Evolutionary conservation across 2,888 invertebrate genomes (phyloP).

Genomic region (Aspidiotus rigidus): DNA sequence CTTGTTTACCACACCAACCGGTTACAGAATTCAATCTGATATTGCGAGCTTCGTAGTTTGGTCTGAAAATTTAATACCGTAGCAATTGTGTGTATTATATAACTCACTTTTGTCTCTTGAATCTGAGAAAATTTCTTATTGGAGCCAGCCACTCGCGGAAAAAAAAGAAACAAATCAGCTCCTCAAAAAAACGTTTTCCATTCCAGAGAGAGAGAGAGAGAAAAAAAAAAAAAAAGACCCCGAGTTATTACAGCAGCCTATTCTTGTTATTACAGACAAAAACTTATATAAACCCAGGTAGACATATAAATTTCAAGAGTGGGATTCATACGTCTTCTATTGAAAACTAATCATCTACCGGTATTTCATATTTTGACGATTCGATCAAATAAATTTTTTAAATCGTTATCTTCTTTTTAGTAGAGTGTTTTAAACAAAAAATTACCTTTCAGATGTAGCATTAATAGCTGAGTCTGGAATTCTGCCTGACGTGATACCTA

Average conservation of each 20-base stretch:
- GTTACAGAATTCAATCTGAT: constrained; percentile 84
- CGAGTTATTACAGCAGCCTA: background rate
- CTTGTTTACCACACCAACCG: constrained; percentile 94
- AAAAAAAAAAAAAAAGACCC: too few relatives aligned
- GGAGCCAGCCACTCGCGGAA: too few relatives aligned
- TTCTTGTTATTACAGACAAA: too few relatives aligned
- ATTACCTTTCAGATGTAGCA: constrained; percentile 73
- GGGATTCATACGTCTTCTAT: too few relatives aligned
- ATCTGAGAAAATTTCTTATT: background rate
- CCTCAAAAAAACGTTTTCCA: too few relatives aligned
- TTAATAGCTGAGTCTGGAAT: constrained; percentile 94
- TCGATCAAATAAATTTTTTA: background rate
- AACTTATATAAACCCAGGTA: too few relatives aligned
- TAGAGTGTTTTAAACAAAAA: background rate
- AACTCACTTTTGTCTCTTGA: background rate
- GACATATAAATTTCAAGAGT: too few relatives aligned
- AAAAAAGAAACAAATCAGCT: too few relatives aligned
- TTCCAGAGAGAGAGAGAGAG: too few relatives aligned
- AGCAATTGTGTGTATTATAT: background rate
- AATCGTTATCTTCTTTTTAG: too few relatives aligned
- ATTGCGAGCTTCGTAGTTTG: constrained; percentile 83
- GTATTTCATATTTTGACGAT: background rate
- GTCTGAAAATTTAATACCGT: constrained; percentile 42
- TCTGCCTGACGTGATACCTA: constrained; percentile 81
- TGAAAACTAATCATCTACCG: too few relatives aligned